Evolutionary conservation across 2,113 vertebrate genomes (phyloP), one percentile per base, ranked within the genome.

Genomic region (Ranitomeya imitator): DNA sequence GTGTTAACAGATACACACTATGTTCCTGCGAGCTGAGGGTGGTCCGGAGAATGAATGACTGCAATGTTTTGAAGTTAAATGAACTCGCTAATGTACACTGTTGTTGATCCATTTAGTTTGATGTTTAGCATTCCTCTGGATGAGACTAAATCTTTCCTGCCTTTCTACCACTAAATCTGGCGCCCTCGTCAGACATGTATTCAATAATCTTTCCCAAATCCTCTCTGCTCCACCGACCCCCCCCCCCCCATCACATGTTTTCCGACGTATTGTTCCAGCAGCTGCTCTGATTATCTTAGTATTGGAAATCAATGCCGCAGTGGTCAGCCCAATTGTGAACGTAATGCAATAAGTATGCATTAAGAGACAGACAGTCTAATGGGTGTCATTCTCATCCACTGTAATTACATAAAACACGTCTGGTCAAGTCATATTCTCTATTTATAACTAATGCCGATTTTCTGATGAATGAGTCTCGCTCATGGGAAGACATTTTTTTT

Each of bases 21-120:
- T 85, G 45, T 91, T 94, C 94, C 94, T 92, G 91, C 91, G 92
- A 92, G 92, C 94, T 90, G 91, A 92, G 95, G 95, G 95, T 96
- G 95, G 95, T 95, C 95, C 92, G 92, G 92, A 91, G 94, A 95
- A 95, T 95, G 93, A 95, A 94, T 93, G 93, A 91, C 93, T 93
- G 91, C 91, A 91, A 92, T 93, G 93, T 93, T 84, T 93, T 93
- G 91, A 95, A 94, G 93, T 95, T 93, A 94, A 94, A 93, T 92
- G 93, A 93, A 92, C 91, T 93, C 93, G 92, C 93, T 94, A 94
- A 94, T 93, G 93, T 96, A 94, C 92, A 92, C 93, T 92, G 92
- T 91, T 93, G 94, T 94, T 95, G 94, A 95, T 94, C 93, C 91
- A 59, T 91, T 77, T 90, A 87, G 93, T 92, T 90, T 82, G 90